phyloP scores from a whole-genome alignment of 2,113 vertebrate species.

The Lucifuga dentata region DNA sequence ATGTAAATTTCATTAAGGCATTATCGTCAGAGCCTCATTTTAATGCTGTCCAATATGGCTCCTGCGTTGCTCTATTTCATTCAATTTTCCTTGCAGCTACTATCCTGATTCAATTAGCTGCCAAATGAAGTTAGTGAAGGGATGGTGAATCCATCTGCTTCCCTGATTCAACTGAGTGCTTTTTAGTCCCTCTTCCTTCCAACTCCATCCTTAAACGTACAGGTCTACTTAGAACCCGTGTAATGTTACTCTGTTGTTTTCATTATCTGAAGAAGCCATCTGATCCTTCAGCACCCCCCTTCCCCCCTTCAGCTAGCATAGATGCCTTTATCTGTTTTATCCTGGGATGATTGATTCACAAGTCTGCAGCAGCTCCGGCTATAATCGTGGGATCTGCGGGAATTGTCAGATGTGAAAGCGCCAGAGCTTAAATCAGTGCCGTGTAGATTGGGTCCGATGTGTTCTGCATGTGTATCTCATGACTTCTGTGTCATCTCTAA shows the following conservation, averaged over 20 bases:
- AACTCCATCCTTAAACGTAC: slow-evolving; percentile 34
- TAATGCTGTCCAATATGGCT: slow-evolving; percentile 51
- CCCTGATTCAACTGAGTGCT: slow-evolving; percentile 57
- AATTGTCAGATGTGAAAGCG: slow-evolving; percentile 61
- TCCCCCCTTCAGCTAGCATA: slow-evolving; percentile 27
- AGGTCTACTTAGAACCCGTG: slow-evolving; percentile 46
- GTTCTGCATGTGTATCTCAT: slow-evolving; percentile 59
- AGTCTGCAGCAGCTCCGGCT: slow-evolving; percentile 52
- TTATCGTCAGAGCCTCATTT: slow-evolving; percentile 61
- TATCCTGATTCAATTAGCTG: slow-evolving; percentile 74
- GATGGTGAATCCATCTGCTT: slow-evolving; percentile 69
- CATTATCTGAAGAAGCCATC: slow-evolving; percentile 67
- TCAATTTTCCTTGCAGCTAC: slow-evolving; percentile 68
- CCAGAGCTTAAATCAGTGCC: slow-evolving; percentile 61
- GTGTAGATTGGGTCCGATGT: slow-evolving; percentile 47
- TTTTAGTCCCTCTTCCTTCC: slow-evolving; percentile 52
- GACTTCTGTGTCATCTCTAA: slow-evolving; percentile 36
- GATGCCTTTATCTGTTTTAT: slow-evolving; percentile 73
- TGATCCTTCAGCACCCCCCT: slow-evolving; percentile 52
- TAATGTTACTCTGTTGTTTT: slow-evolving; percentile 57
- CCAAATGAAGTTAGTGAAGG: slow-evolving; percentile 71
- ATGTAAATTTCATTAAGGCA: slow-evolving; percentile 64
- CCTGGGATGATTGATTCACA: slow-evolving; percentile 74
- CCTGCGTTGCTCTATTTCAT: slow-evolving; percentile 64
- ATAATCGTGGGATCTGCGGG: slow-evolving; percentile 69